Evolutionary conservation across 2,113 vertebrate species (phyloP).

Genomic region (Scortum barcoo): DNA sequence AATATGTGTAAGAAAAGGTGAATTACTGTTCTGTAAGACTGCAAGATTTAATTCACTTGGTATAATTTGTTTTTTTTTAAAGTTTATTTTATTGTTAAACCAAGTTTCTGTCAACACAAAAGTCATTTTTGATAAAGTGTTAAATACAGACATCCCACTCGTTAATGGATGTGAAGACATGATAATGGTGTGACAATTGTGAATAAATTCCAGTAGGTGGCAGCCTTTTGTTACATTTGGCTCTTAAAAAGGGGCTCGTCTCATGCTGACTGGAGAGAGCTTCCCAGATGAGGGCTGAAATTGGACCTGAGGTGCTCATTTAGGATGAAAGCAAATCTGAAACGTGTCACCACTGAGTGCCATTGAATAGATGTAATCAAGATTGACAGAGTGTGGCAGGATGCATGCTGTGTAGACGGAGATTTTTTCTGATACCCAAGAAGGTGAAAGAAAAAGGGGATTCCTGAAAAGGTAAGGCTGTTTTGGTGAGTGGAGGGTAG

Average conservation of each 20-base stretch:
- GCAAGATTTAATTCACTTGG: background rate
- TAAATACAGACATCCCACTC: too few relatives aligned
- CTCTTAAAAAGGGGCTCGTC: background rate
- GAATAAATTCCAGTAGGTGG: constrained; percentile 64
- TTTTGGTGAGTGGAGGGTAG: background rate
- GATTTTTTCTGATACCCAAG: background rate
- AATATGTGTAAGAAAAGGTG: background rate
- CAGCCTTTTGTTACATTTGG: constrained; percentile 53
- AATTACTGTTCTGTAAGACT: too few relatives aligned
- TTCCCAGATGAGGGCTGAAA: constrained; percentile 22
- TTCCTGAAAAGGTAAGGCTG: background rate
- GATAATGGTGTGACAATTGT: background rate
- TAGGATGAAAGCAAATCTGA: constrained; percentile 38
- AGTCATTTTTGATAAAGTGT: too few relatives aligned
- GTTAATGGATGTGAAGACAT: background rate
- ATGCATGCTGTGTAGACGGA: background rate
- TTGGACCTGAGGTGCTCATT: constrained; percentile 29
- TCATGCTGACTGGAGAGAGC: background rate
- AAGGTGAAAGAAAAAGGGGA: background rate
- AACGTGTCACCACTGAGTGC: constrained; percentile 16
- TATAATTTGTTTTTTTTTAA: background rate
- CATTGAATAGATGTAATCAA: constrained; percentile 1
- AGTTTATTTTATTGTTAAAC: background rate
- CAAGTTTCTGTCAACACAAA: background rate
- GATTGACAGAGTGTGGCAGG: background rate